Evolutionary conservation across 2,797 vertebrate genomes (phyloP), one percentile per base, ranked within the genome.

Genomic region (Xiphorhynchus erythropygius): DNA sequence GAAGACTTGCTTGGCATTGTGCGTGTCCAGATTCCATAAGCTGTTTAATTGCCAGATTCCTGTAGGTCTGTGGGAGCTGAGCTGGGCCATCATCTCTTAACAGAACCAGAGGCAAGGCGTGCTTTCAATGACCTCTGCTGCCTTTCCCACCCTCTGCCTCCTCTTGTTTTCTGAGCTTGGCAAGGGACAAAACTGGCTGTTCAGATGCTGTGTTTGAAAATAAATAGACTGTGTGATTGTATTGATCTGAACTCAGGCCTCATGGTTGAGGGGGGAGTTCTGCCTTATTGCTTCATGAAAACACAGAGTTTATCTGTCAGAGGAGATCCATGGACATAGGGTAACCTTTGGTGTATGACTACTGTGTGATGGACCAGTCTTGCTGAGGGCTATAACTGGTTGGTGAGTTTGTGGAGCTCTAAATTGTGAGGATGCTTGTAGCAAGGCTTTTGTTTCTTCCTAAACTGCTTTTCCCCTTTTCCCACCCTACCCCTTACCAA

Each of bases 291-390:
- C 62, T 70, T 19, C 11, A 7, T 33, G 44, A 71, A n/a, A 47
- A 70, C 18, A 11, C 39, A 0, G 5, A 62, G n/a, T 86, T 87
- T 39, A 32, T 83, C 60, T 56, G 50, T 47, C 5, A 2, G 60
- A 89, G 90, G 59, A 82, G 63, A 76, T 77, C 67, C 32, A 13
- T 42, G 33, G 64, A 13, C 0, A 0, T 24, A 18, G 63, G 69
- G 56, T 65, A 63, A 41, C 47, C 10, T 55, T 44, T 90, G 50
- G 35, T 3, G 17, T 69, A 3, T 9, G 71, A 28, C 18, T 42
- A 21, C 39, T 80, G 32, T 5, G 0, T 35, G 69, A n/a, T 0
- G 2, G 71, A 47, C 50, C 2, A 4, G 33, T 47, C 6, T 63
- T 39, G 30, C 60, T 1, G 4, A 22, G 44, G n/a, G 46, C 57